Evolutionary conservation across 1,140 invertebrate genomes (phyloP), one percentile per base, ranked within the genome.

Genomic region (Trigoniulus corallinus): DNA sequence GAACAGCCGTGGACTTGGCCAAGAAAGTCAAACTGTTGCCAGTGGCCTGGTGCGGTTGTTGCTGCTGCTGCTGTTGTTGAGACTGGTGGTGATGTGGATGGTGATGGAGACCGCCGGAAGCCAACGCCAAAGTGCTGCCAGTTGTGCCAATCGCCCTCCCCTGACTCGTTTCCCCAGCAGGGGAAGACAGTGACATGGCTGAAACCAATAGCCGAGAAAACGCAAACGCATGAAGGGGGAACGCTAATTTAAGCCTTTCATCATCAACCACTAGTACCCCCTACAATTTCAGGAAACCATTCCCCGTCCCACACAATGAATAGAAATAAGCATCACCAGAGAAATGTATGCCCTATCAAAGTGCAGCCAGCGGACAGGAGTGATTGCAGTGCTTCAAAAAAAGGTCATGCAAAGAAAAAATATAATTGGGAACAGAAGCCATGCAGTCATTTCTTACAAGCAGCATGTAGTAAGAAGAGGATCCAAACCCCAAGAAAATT

Each of bases 1-100:
- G 86, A 34, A 89, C 86, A 52, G 74, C 65, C 49, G 71, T 73
- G 47, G 69, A 75, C 42, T 69, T 75, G 52, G 72, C 76, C n/a
- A n/a, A n/a, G 20, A 56, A 61, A 53, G 22, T 63, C 50, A 20
- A 25, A 12, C 26, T 18, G 15, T 44, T 48, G 12, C 43, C 21
- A 49, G 24, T 15, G 49, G 20, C 2, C 48, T 55, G 53, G 50
- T 18, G 12, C 47, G 29, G 39, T 49, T 44, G 53, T 53, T 60
- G 43, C 26, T 47, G 18, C 49, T 49, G 24, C 51, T 57, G 20
- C 51, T 13, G 52, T 54, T 41, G 48, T 24, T 45, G 48, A 50
- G 45, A 34, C 53, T 29, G 48, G 54, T 25, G 48, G 41, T 53
- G 47, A 7, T 34, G 29, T 7, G 15, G 29, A 34, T 34, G 29